Conservation (phyloP, 53 echinoderm and acorn worm species). For the Apostichopus leukothele region DNA sequence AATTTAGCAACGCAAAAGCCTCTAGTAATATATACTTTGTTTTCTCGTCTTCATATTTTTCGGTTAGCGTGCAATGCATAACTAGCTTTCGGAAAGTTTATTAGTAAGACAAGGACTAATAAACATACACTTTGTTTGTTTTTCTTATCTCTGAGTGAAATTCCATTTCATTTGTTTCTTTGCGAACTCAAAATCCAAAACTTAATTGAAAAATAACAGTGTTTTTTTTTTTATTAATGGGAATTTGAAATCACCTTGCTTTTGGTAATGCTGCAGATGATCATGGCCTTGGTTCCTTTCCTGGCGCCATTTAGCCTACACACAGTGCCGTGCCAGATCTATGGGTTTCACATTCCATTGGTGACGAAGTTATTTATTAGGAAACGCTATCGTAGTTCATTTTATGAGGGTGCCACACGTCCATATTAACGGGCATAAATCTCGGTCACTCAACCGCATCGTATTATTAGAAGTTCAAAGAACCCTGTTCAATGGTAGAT, state of each 20-base stretch:
- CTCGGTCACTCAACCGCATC: constrained; percentile 36
- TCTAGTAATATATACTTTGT: no score
- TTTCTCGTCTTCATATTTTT: no score
- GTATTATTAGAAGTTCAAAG: constrained; percentile 19
- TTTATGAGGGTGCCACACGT: constrained; percentile 40
- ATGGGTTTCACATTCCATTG: constrained; percentile 37
- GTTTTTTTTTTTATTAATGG: background rate
- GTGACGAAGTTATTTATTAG: constrained; percentile 39
- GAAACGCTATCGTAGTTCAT: constrained; percentile 13
- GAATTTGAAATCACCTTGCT: background rate
- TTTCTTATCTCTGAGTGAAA: background rate
- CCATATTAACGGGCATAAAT: constrained; percentile 8
- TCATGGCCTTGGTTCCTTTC: background rate
- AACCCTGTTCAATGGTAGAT: background rate
- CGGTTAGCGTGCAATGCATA: no score
- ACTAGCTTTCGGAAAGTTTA: no score
- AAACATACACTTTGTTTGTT: no score
- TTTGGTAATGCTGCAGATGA: background rate
- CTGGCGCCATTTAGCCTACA: constrained; percentile 40
- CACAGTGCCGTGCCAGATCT: constrained; percentile 39
- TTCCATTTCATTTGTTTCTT: background rate
- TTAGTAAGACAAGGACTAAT: no score
- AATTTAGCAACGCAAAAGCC: no score
- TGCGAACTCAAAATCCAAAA: background rate
- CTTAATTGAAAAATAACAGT: constrained; percentile 9